Percentiles rank a stretch among this genome's conserved stretches.
Evolutionary conservation across 2,797 vertebrate species (phyloP).

Genomic region (Scomberomorus guttatus): DNA sequence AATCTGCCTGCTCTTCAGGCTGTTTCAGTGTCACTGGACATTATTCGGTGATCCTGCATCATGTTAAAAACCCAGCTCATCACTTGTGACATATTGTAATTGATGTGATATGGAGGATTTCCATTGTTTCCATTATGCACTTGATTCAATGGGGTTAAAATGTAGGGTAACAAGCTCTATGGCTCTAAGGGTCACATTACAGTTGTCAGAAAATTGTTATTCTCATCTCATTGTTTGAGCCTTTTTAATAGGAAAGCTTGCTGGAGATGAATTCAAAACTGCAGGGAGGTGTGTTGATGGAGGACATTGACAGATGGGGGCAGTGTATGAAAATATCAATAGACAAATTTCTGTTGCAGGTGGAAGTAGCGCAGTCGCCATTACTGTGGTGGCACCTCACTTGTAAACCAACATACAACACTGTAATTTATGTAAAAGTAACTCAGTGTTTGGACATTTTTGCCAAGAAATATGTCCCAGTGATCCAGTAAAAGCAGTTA

Average conservation of each 20-base stretch:
- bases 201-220: not conserved
- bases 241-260: not conserved
- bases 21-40: not conserved
- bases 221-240: not conserved
- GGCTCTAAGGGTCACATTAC: not conserved
- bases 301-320: not conserved
- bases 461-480: not conserved
- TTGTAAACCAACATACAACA: no score
- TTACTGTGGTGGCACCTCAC: no score
- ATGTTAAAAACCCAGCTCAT: constrained; percentile 3
- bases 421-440: no score
- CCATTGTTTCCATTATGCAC: not conserved
- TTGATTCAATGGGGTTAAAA: not conserved
- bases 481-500: not conserved
- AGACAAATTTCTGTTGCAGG: not conserved
- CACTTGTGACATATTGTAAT: not conserved
- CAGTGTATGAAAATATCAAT: not conserved
- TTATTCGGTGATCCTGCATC: not conserved
- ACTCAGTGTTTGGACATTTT: no score
- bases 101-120: not conserved
- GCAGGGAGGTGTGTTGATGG: constrained; percentile 1
- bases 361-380: not conserved
- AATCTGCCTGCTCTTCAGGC: not conserved
- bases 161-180: not conserved
- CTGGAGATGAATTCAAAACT: not conserved